Evolutionary conservation across 2,797 vertebrate species (phyloP).

Genomic region (Chiroxiphia lanceolata): DNA sequence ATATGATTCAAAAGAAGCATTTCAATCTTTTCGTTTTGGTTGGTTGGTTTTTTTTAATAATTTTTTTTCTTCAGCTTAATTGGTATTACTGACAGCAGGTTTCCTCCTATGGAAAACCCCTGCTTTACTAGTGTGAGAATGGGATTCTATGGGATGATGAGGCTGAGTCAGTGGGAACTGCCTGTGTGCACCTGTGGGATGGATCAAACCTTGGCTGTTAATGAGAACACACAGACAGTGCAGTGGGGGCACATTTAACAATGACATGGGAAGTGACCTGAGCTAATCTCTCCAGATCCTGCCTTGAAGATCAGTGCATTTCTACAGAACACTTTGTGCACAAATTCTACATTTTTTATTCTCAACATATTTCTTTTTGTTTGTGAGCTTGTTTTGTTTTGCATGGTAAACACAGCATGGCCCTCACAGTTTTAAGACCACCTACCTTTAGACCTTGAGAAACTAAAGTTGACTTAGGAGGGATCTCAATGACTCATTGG

Average conservation of each 20-base stretch:
- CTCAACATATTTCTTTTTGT: not conserved
- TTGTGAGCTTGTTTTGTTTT: not conserved
- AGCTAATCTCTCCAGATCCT: not conserved
- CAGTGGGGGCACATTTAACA: not conserved
- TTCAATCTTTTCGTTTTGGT: not conserved
- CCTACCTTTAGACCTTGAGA: not conserved
- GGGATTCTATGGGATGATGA: not conserved
- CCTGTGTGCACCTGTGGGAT: not conserved
- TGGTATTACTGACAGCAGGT: not conserved
- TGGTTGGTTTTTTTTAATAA: too few relatives aligned
- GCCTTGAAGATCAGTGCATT: not conserved
- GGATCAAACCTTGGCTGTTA: not conserved
- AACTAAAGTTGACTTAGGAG: not conserved
- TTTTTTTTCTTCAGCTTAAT: not conserved
- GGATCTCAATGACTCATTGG: not conserved
- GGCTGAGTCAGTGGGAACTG: not conserved
- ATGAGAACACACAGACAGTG: not conserved
- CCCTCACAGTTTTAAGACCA: not conserved
- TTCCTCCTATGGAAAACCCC: not conserved
- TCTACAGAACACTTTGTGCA: not conserved
- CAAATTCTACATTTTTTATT: not conserved
- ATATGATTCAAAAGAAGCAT: not conserved
- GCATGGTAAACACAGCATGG: not conserved
- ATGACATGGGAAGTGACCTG: not conserved
- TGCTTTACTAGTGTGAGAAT: not conserved